A percentile compares a stretch with the other conserved stretches of the same genome.
phyloP scores from a whole-genome alignment of 2,797 vertebrate species.

The Peromyscus attwateri region DNA sequence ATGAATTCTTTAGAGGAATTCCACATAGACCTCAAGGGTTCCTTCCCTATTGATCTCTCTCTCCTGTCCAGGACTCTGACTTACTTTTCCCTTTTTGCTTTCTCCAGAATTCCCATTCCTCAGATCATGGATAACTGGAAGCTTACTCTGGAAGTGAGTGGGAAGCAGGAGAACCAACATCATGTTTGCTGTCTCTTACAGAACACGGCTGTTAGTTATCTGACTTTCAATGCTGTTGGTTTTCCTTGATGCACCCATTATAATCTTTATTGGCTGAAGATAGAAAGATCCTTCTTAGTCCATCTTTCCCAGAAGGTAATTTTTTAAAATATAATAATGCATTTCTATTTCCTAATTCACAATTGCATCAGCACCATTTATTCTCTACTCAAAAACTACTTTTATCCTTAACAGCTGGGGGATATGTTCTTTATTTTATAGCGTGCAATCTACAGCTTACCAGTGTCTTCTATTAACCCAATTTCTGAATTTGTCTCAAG shows the following conservation, averaged over 20 bases:
- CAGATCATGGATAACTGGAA: neutral
- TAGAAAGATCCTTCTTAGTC: too few species aligned
- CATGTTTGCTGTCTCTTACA: neutral
- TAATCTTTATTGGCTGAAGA: neutral
- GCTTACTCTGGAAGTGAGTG: neutral
- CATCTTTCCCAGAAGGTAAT: too few species aligned
- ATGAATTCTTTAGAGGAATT: neutral
- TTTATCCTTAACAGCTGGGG: too few species aligned
- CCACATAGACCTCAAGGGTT: neutral
- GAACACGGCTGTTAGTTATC: neutral
- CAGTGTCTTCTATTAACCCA: neutral
- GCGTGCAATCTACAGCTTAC: neutral
- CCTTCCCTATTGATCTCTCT: neutral
- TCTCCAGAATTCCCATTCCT: neutral
- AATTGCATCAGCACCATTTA: neutral
- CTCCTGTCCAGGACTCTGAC: neutral
- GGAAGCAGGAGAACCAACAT: neutral
- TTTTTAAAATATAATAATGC: neutral
- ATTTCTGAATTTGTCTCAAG: neutral
- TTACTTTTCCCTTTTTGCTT: neutral
- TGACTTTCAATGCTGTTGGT: neutral
- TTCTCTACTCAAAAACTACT: neutral
- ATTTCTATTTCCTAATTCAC: neutral
- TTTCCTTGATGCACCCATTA: neutral
- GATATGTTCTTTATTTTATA: neutral